Conservation (phyloP, 2,113 vertebrate species). For the Forbesichthys papilliferus region DNA sequence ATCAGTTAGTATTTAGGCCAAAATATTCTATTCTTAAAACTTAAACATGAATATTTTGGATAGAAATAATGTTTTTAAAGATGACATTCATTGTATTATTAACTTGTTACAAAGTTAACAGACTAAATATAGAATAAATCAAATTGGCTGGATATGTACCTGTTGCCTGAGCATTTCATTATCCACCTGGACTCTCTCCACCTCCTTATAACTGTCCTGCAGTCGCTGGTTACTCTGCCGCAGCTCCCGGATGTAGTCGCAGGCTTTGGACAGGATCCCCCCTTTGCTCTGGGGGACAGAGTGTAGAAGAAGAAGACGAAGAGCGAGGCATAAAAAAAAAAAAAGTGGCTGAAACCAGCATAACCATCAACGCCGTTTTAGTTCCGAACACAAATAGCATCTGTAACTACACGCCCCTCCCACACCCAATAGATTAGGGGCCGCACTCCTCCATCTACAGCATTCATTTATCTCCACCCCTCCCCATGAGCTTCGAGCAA, state of each 20-base stretch:
- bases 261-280: conserved; percentile 90
- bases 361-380: too few relatives aligned
- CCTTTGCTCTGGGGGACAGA: conserved; percentile 85
- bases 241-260: conserved; percentile 91
- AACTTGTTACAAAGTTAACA: background rate
- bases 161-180: conserved; percentile 89
- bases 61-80: background rate
- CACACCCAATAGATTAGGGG: too few relatives aligned
- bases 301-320: background rate
- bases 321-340: background rate
- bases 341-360: too few relatives aligned
- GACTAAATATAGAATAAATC: too few relatives aligned
- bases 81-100: background rate
- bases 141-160: conserved; percentile 56
- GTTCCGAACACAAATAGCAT: too few relatives aligned
- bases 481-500: too few relatives aligned
- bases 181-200: conserved; percentile 87
- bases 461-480: too few relatives aligned
- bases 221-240: conserved; percentile 89
- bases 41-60: too few relatives aligned
- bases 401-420: too few relatives aligned
- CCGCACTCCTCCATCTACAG: too few relatives aligned
- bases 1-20: too few relatives aligned
- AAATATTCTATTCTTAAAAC: too few relatives aligned
- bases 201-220: conserved; percentile 88